A percentile compares a stretch with the other conserved stretches of the same genome.
phyloP scores from a whole-genome alignment of 2,888 invertebrate species.

The Pseudococcus viburni region DNA sequence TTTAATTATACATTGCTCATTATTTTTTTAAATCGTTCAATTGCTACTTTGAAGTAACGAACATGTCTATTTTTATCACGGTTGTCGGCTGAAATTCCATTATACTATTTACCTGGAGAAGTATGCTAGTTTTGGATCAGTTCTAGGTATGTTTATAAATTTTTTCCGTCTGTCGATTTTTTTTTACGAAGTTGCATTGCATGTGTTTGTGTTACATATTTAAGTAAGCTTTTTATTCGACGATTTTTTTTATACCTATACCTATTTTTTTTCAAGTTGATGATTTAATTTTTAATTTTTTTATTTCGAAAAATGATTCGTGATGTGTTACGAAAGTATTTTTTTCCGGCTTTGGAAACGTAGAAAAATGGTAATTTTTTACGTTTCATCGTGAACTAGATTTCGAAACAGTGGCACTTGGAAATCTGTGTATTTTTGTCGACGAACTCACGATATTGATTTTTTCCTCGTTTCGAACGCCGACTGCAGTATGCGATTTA shows the following conservation, averaged over 20 bases:
- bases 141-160: constrained; percentile 36
- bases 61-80: constrained; percentile 24
- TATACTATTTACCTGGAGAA: constrained; percentile 3
- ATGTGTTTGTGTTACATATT: not conserved
- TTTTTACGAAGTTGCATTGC: not conserved
- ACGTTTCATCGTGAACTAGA: not conserved
- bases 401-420: not conserved
- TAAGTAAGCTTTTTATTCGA: not conserved
- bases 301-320: not conserved
- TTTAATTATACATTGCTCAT: not conserved
- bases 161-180: not conserved
- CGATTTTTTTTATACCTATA: not conserved
- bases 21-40: not conserved
- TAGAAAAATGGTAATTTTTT: too few species aligned
- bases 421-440: constrained; percentile 2
- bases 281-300: too few species aligned
- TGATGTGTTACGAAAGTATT: not conserved
- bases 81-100: constrained; percentile 24
- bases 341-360: too few species aligned
- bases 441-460: not conserved
- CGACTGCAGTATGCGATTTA: not conserved
- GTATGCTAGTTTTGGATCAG: not conserved
- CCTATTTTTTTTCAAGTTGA: too few species aligned
- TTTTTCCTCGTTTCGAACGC: not conserved
- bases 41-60: not conserved